Evolutionary conservation across 1,140 invertebrate species (phyloP).

Genomic region (Lithobius niger): DNA sequence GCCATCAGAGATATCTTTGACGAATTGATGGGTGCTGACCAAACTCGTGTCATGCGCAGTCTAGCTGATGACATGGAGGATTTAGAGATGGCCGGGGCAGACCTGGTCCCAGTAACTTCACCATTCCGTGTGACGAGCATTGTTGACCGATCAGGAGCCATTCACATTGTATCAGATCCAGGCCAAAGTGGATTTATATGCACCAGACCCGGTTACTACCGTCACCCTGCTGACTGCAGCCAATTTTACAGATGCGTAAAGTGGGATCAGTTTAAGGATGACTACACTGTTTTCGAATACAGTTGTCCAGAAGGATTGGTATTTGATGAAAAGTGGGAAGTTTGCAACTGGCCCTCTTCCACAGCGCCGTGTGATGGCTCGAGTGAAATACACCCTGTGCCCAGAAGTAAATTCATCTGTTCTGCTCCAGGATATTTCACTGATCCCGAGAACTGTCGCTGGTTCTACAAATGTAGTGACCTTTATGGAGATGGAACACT

Average conservation of each 20-base stretch:
- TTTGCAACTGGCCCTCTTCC: constrained; percentile 67
- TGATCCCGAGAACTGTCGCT: constrained; percentile 67
- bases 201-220: constrained; percentile 60
- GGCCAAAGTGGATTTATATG: constrained; percentile 54
- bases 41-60: constrained; percentile 13
- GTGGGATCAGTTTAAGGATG: constrained; percentile 54
- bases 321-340: constrained; percentile 60
- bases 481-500: constrained; percentile 46
- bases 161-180: constrained; percentile 50
- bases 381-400: constrained; percentile 47
- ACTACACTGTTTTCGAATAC: constrained; percentile 67
- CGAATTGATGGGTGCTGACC: not conserved
- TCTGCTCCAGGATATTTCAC: constrained; percentile 50
- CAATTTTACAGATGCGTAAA: constrained; percentile 70
- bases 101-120: constrained; percentile 28
- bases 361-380: constrained; percentile 47
- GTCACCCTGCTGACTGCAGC: constrained; percentile 61
- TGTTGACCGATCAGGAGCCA: constrained; percentile 53
- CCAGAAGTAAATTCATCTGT: constrained; percentile 38
- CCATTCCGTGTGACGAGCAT: constrained; percentile 55
- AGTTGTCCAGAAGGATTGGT: constrained; percentile 65
- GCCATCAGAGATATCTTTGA: constrained; percentile 5
- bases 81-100: not conserved
- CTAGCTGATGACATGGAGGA: constrained; percentile 28
- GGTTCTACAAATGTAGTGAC: constrained; percentile 68